These are phyloP conservation scores for Nasonia vitripennis DNA, from an alignment of 1,140 invertebrate species.

Conservation along the genomic window DNA sequence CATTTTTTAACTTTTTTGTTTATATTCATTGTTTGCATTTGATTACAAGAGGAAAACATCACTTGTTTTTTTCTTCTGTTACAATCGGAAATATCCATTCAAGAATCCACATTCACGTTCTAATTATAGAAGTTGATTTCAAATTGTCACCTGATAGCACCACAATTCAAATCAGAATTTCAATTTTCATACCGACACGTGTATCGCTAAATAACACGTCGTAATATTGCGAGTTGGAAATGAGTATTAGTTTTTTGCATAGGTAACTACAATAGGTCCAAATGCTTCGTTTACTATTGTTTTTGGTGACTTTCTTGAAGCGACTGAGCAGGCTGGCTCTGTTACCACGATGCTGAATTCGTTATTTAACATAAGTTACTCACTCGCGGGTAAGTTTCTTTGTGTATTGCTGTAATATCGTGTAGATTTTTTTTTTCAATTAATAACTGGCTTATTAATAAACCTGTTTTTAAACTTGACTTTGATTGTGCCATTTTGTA, in stretches of 20 bases:
- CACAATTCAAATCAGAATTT: background rate
- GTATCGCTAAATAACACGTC: background rate
- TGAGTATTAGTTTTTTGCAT: constrained; percentile 35
- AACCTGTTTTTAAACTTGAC: no score
- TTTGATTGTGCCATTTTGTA: no score
- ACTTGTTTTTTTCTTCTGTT: background rate
- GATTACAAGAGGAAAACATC: background rate
- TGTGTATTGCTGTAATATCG: background rate
- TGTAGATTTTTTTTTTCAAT: no score
- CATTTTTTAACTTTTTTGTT: background rate
- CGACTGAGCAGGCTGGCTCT: constrained; percentile 66
- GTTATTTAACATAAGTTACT: constrained; percentile 70
- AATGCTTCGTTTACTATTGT: constrained; percentile 66
- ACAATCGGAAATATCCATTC: background rate
- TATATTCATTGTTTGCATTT: background rate
- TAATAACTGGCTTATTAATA: no score
- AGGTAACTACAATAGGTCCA: constrained; percentile 67
- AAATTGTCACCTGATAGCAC: background rate
- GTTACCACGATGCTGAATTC: constrained; percentile 70
- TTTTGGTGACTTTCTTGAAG: constrained; percentile 69
- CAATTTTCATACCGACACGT: background rate
- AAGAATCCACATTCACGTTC: background rate
- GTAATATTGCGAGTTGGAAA: background rate
- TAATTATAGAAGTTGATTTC: background rate
- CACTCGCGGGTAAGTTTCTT: constrained; percentile 65